These are phyloP conservation scores for Falco columbarius DNA, from an alignment of 2,797 vertebrate species.

Conservation along the genomic window DNA sequence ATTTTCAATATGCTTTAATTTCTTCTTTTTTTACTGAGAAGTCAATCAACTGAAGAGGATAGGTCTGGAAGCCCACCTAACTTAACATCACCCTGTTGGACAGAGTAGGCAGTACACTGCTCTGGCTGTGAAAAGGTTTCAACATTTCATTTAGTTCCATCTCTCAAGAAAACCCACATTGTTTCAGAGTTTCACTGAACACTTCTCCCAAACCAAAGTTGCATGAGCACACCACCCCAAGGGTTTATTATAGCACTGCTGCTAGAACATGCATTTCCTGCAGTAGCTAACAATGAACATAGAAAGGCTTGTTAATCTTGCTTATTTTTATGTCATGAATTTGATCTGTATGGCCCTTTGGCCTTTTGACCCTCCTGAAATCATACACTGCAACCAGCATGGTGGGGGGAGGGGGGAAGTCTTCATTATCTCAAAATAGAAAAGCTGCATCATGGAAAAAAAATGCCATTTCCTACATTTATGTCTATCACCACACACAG, in stretches of 20 bases:
- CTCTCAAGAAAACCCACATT: background rate
- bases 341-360: background rate
- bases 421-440: background rate
- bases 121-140: background rate
- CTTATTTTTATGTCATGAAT: background rate
- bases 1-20: background rate
- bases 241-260: background rate
- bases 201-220: background rate
- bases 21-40: background rate
- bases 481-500: background rate
- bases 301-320: background rate
- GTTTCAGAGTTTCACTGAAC: background rate
- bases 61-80: background rate
- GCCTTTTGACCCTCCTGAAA: background rate
- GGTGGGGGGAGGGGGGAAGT: background rate
- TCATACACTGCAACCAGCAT: background rate
- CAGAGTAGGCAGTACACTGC: background rate
- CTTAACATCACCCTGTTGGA: background rate
- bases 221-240: background rate
- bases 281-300: fast-evolving
- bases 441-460: background rate
- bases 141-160: background rate
- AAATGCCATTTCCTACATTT: background rate
- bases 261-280: background rate
- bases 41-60: background rate